phyloP scores from a whole-genome alignment of 2,797 vertebrate species.

The Cossypha heuglini region DNA sequence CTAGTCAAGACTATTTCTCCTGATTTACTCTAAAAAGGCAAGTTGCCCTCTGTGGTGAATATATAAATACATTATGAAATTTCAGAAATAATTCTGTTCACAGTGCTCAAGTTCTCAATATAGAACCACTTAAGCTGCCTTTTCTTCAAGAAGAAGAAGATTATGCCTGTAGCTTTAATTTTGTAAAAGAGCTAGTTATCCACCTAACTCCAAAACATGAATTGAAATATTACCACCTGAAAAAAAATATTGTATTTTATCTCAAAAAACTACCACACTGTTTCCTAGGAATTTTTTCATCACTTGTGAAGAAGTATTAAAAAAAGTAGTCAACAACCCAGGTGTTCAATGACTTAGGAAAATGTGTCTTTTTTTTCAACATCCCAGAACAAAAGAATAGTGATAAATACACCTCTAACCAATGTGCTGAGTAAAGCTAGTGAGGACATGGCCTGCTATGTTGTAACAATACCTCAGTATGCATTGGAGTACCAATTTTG shows the following conservation, averaged over 20 bases:
- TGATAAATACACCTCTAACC: neutral
- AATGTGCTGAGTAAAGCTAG: neutral
- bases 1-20: neutral
- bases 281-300: neutral
- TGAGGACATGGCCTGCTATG: neutral
- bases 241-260: neutral
- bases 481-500: neutral
- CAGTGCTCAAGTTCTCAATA: neutral
- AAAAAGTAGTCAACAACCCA: neutral
- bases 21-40: neutral
- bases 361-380: neutral
- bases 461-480: neutral
- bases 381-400: neutral
- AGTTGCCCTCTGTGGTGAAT: neutral
- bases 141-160: neutral
- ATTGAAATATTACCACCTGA: neutral
- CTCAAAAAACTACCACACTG: neutral
- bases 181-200: neutral
- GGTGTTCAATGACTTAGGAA: fast-evolving
- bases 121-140: neutral
- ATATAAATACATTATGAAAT: neutral
- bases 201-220: neutral
- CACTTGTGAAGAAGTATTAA: neutral
- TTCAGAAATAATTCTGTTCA: neutral
- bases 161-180: neutral